These are phyloP conservation scores for Bufo gargarizans DNA, from an alignment of 2,113 vertebrate species.

Conservation along the genomic window DNA sequence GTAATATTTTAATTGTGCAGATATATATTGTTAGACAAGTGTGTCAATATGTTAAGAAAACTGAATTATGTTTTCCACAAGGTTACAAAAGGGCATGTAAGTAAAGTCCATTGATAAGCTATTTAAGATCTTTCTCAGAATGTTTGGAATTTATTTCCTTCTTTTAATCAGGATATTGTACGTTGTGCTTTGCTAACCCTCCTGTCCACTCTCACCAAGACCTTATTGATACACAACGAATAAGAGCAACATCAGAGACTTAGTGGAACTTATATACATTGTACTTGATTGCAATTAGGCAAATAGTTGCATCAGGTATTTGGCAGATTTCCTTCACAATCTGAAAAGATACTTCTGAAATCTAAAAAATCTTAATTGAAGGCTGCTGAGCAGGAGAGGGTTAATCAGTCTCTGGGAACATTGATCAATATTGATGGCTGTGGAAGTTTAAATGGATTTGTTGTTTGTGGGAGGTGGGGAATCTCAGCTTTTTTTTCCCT, in stretches of 20 bases:
- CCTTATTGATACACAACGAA: conserved; percentile 13
- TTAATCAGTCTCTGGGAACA: conserved; percentile 69
- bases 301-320: not conserved
- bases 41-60: not conserved
- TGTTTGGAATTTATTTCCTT: conserved; percentile 23
- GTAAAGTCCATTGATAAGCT: not conserved
- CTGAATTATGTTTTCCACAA: not conserved
- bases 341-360: not conserved
- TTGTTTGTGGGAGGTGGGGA: conserved; percentile 72
- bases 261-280: not conserved
- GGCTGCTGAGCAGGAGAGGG: conserved; percentile 57
- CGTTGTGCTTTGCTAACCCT: not conserved
- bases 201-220: conserved; percentile 9
- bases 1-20: not conserved
- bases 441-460: conserved; percentile 79
- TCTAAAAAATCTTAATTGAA: not conserved
- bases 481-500: conserved; percentile 63
- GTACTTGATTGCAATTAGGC: not conserved
- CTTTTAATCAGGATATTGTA: conserved; percentile 22
- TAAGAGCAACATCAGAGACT: conserved; percentile 6
- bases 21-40: not conserved
- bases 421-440: conserved; percentile 85
- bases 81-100: not conserved
- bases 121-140: conserved; percentile 20
- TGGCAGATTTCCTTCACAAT: not conserved